Evolutionary conservation across 2,113 vertebrate species (phyloP).

Genomic region (Procavia capensis): DNA sequence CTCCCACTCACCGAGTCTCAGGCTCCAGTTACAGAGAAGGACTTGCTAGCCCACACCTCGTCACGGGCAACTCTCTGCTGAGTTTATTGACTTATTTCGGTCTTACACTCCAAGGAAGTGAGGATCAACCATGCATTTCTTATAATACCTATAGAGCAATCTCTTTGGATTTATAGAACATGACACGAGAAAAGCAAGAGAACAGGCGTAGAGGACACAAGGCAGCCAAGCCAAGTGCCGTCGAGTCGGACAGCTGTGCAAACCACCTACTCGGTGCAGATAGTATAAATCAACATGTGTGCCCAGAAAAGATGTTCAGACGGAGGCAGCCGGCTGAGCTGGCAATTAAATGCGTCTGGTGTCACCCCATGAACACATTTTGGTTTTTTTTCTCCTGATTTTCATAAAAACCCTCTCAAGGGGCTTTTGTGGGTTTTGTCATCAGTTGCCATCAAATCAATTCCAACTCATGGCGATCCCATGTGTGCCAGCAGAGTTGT

Average conservation of each 20-base stretch:
- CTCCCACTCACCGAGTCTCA: constrained; percentile 1
- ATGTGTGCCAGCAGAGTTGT: background rate
- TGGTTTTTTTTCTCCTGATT: too few relatives aligned
- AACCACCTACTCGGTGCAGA: background rate
- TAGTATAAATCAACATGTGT: too few relatives aligned
- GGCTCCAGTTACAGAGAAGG: background rate
- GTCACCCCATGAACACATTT: background rate
- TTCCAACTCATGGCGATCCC: background rate
- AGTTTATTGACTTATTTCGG: background rate
- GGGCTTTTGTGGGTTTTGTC: background rate
- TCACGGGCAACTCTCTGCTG: background rate
- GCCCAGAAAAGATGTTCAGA: background rate
- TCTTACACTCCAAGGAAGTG: background rate
- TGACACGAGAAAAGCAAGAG: background rate
- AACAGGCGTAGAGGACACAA: background rate
- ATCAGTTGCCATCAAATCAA: background rate
- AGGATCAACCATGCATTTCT: background rate
- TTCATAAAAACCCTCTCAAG: background rate
- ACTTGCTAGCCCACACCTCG: background rate
- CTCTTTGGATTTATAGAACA: background rate
- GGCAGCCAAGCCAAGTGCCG: too few relatives aligned
- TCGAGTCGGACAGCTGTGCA: background rate
- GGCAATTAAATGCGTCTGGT: background rate
- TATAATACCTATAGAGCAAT: background rate
- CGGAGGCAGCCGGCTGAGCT: background rate